Evolutionary conservation across 2,113 vertebrate genomes (phyloP), one percentile per base, ranked within the genome.

Genomic region (Tragulus kanchil): DNA sequence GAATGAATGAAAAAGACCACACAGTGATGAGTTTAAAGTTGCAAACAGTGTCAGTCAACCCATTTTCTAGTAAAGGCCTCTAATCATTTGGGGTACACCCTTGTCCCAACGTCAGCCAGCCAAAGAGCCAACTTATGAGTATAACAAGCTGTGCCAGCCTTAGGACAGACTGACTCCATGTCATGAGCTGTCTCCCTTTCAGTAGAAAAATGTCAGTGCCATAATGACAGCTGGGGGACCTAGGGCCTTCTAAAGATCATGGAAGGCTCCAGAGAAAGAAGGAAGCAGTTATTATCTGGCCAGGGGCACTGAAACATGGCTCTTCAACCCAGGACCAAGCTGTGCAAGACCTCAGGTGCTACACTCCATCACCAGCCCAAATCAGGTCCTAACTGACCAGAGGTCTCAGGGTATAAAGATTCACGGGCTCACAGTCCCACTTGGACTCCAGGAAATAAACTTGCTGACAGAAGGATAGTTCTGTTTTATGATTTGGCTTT

Each of bases 191-290:
- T 64, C 19, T 86, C 52, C 42, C 54, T 81, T 85, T 77, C 3
- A 3, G 59, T 59, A 94, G 77, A 84, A 93, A 92, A 48, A 7
- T 56, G 59, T 64, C 48, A 15, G 31, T 21, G 45, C 26, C 64
- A 48, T 58, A 85, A 71, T 31, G 71, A 95, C n/a, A 28, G 4
- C 62, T 48, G 9, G n/a, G 9, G 65, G 78, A 79, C 45, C 0
- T 0, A 83, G 21, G 3, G 19, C 14, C 65, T 95, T 87, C 78
- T 52, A 61, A 69, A 93, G 65, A 91, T 23, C 11, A 50, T 0
- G 50, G 84, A 84, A 62, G 77, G n/a, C 26, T 59, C 79, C 45
- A 86, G 58, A 81, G 61, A 89, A 96, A 85, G 31, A 52, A 79
- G 3, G 5, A 59, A 81, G 52, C 7, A 31, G 5, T 56, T 28